Evolutionary conservation across 1,140 invertebrate genomes (phyloP).

Genomic region (Drosophila saltans): DNA sequence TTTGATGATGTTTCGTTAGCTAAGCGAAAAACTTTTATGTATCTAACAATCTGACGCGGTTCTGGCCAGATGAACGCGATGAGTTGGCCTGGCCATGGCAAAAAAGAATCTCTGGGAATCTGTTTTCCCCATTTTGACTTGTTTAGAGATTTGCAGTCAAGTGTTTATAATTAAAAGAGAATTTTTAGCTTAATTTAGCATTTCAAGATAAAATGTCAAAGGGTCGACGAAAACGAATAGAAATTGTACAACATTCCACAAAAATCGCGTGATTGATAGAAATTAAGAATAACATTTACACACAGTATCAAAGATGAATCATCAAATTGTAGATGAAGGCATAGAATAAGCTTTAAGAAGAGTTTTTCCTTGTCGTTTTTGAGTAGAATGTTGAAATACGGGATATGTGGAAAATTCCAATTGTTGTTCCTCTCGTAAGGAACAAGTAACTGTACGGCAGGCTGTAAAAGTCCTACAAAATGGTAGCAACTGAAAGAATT

Average conservation of each 20-base stretch:
- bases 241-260: background rate
- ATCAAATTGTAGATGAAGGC: background rate
- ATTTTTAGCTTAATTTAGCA: constrained; percentile 41
- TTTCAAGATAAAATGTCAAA: constrained; percentile 35
- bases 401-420: too few relatives aligned
- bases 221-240: background rate
- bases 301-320: background rate
- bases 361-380: too few relatives aligned
- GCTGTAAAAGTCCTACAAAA: too few relatives aligned
- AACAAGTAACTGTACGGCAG: too few relatives aligned
- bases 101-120: constrained; percentile 5
- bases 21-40: constrained; percentile 20
- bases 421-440: too few relatives aligned
- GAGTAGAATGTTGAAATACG: too few relatives aligned
- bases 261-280: constrained; percentile 8
- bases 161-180: constrained; percentile 44
- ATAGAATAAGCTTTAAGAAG: too few relatives aligned
- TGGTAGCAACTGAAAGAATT: too few relatives aligned
- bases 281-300: background rate
- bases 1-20: constrained; percentile 48
- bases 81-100: constrained; percentile 14
- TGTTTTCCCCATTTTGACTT: constrained; percentile 4
- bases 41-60: constrained; percentile 37
- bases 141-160: constrained; percentile 24
- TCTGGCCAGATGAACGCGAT: constrained; percentile 45